These are phyloP conservation scores for Callospermophilus lateralis DNA, from an alignment of 2,113 vertebrate genomes.

Conservation along the genomic window DNA sequence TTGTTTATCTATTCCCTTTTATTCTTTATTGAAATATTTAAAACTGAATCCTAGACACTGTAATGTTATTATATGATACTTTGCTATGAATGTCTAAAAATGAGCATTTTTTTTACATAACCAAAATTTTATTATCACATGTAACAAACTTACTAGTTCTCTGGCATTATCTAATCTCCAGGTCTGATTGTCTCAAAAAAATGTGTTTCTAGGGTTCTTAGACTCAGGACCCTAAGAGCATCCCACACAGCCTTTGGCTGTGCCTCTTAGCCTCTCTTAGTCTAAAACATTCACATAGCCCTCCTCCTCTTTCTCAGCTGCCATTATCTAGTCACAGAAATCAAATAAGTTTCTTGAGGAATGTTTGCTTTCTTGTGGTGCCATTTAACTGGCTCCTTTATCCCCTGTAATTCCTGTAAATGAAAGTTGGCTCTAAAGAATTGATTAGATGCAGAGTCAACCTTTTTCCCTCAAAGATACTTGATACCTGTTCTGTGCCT, in stretches of 20 bases:
- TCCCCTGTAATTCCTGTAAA: not conserved
- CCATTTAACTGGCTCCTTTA: conserved; percentile 56
- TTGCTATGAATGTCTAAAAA: not conserved
- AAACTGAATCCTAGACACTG: not conserved
- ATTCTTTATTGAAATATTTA: not conserved
- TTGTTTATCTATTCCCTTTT: not conserved
- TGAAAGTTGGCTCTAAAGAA: conserved; percentile 38
- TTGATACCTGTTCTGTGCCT: not conserved
- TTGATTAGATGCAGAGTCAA: not conserved
- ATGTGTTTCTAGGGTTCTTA: conserved; percentile 2
- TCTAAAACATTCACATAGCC: not conserved
- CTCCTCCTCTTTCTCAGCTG: not conserved
- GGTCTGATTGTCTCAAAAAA: not conserved
- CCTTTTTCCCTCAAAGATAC: not conserved
- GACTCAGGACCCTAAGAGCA: not conserved
- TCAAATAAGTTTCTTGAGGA: not conserved
- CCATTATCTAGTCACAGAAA: conserved; percentile 13
- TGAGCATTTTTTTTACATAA: conserved; percentile 13
- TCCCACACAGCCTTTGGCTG: not conserved
- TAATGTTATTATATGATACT: not conserved
- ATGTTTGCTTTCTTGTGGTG: not conserved
- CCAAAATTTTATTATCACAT: not conserved
- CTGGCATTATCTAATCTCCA: conserved; percentile 14
- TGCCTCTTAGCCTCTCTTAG: not conserved
- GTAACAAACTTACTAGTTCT: conserved; percentile 50